Conservation (phyloP, 1,140 invertebrate genomes). For the Philaenus spumarius region DNA sequence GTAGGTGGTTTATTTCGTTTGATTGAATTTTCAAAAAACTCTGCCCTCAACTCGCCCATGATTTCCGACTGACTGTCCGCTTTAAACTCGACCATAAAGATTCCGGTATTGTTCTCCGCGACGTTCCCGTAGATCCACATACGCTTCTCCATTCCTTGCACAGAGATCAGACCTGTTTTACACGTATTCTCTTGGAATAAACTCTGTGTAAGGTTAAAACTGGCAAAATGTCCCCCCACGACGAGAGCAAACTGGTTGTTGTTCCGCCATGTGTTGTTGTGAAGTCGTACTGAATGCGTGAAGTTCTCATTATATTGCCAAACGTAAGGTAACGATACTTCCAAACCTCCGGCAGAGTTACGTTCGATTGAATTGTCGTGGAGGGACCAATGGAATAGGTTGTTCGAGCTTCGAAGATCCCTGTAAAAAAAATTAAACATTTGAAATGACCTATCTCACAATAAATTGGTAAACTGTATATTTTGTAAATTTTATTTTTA, state of each 20-base stretch:
- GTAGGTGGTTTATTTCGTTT: constrained; percentile 55
- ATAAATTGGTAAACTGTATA: neutral
- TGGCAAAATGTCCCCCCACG: constrained; percentile 87
- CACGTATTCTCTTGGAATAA: constrained; percentile 81
- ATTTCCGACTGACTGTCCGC: constrained; percentile 92
- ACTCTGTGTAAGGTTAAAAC: constrained; percentile 75
- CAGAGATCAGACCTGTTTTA: constrained; percentile 68
- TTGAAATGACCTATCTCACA: neutral
- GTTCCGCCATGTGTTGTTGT: constrained; percentile 77
- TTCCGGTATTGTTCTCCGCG: constrained; percentile 74
- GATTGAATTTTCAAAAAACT: constrained; percentile 73
- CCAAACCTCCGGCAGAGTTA: constrained; percentile 76
- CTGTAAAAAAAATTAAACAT: constrained; percentile 41
- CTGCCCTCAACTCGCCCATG: constrained; percentile 69
- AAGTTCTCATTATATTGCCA: constrained; percentile 95
- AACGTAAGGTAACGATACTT: constrained; percentile 81
- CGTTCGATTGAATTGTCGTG: constrained; percentile 82
- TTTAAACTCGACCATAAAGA: constrained; percentile 83
- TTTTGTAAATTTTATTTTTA: neutral
- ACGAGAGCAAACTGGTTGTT: constrained; percentile 81
- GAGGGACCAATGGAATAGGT: constrained; percentile 88
- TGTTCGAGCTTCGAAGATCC: constrained; percentile 86
- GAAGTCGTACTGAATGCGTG: constrained; percentile 79
- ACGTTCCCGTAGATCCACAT: constrained; percentile 65
- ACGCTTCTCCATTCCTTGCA: constrained; percentile 96